phyloP scores from a whole-genome alignment of 2,888 invertebrate genomes.

The Apamea anceps region DNA sequence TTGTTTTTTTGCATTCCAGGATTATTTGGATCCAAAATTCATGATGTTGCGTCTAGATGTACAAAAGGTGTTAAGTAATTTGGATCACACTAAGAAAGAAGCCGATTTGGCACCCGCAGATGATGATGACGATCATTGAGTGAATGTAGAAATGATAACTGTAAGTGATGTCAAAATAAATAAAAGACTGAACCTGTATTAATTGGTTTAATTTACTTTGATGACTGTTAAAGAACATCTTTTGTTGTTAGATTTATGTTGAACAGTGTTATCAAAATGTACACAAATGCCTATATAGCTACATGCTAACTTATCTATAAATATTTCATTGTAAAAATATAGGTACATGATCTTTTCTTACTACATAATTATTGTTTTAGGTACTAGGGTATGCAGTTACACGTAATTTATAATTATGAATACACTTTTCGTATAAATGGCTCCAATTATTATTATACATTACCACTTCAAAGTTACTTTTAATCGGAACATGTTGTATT shows the following conservation, averaged over 20 bases:
- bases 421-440: constrained; percentile 70
- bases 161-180: constrained; percentile 72
- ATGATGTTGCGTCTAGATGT: constrained; percentile 88
- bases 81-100: constrained; percentile 78
- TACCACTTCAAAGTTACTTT: constrained; percentile 50
- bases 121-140: constrained; percentile 64
- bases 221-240: constrained; percentile 84
- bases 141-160: constrained; percentile 24
- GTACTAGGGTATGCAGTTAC: constrained; percentile 75
- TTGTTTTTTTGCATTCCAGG: constrained; percentile 74
- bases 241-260: constrained; percentile 75
- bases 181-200: constrained; percentile 86
- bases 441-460: constrained; percentile 67
- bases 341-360: constrained; percentile 81
- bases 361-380: constrained; percentile 71
- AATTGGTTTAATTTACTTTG: constrained; percentile 85
- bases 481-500: constrained; percentile 4
- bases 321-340: constrained; percentile 88
- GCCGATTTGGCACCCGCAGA: constrained; percentile 60
- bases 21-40: constrained; percentile 87
- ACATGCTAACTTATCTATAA: constrained; percentile 80
- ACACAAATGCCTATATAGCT: constrained; percentile 84
- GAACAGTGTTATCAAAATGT: constrained; percentile 85
- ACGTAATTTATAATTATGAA: constrained; percentile 70
- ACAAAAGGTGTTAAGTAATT: constrained; percentile 84